These are phyloP conservation scores for Apus apus DNA, from an alignment of 2,113 vertebrate genomes.

Conservation along the genomic window DNA sequence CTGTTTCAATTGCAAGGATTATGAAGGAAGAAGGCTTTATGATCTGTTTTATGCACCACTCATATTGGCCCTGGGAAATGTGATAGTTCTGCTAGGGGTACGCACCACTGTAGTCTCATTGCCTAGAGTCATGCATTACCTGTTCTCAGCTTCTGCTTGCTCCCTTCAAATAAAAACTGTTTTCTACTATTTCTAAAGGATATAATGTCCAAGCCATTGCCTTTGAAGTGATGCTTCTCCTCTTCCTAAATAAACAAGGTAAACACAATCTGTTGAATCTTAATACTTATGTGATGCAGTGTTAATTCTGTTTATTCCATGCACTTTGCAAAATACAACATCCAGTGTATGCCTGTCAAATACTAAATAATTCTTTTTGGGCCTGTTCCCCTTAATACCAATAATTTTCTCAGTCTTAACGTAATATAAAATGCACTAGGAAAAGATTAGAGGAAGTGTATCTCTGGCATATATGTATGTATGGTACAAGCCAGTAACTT, in stretches of 20 bases:
- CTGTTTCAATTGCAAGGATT: not conserved
- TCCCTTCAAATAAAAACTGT: not conserved
- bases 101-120: rapidly evolving
- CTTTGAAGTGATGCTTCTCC: not conserved
- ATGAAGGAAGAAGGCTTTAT: not conserved
- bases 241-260: not conserved
- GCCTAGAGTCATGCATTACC: not conserved
- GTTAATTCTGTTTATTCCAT: not conserved
- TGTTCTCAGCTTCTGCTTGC: not conserved
- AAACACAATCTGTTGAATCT: not conserved
- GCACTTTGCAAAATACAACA: not conserved
- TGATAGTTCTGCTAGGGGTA: not conserved
- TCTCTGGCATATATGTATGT: not conserved
- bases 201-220: not conserved
- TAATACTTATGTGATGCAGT: not conserved
- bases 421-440: not conserved
- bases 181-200: not conserved
- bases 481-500: not conserved
- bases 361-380: not conserved
- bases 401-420: not conserved
- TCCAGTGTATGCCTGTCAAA: not conserved
- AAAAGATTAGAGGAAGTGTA: not conserved
- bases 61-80: not conserved
- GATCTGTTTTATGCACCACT: not conserved
- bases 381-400: not conserved